Base-by-base conservation (phyloP, 2,797 vertebrate genomes). In the Schizopygopsis pylzovi region DNA sequence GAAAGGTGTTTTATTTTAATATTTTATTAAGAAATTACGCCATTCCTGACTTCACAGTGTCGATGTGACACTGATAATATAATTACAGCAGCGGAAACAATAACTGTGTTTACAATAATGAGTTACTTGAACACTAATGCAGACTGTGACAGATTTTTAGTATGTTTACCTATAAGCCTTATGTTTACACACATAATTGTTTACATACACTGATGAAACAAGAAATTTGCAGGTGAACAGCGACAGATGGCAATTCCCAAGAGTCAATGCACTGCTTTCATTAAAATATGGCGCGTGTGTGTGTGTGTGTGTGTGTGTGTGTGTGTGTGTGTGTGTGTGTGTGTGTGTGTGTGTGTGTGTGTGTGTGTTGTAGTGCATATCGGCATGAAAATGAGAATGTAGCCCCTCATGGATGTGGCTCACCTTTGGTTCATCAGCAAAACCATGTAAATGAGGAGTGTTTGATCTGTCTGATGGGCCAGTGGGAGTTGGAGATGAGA, bases 391-490 rank as follows among this genome's bases (percentile, higher is more conserved):
- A 75, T 81, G 59, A 77, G 72, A 54, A 9, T 1, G 12, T 6
- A 77, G 72, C 33, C 45, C 73, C 71, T 65, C 28, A 63, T 15
- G 72, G 72, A 84, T 54, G 61, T 65, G 70, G 45, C 49, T 79
- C 83, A 84, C 75, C 83, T 84, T 68, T 56, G 83, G 65, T 25
- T 79, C 76, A 79, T 85, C 67, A 85, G 67, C 59, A 70, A 45
- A 77, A 85, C 39, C 75, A n/a, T 28, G 59, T 83, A 83, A 65
- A 84, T 67, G 82, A 77, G 82, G 67, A 59, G 39, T 43, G 65
- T 85, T 79, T 85, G 76, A 85, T 85, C 76, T 79, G 41, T 71
- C 37, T 71, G 83, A 85, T 79, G 59, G 47, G 65, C n/a, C 39
- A 8, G 49, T 45, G 76, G 52, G 83, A 25, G 20, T 45, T n/a